A percentile compares a stretch with the other conserved stretches of the same genome.
These are phyloP conservation scores for Poecile atricapillus DNA, from an alignment of 2,113 vertebrate species.

Conservation along the genomic window DNA sequence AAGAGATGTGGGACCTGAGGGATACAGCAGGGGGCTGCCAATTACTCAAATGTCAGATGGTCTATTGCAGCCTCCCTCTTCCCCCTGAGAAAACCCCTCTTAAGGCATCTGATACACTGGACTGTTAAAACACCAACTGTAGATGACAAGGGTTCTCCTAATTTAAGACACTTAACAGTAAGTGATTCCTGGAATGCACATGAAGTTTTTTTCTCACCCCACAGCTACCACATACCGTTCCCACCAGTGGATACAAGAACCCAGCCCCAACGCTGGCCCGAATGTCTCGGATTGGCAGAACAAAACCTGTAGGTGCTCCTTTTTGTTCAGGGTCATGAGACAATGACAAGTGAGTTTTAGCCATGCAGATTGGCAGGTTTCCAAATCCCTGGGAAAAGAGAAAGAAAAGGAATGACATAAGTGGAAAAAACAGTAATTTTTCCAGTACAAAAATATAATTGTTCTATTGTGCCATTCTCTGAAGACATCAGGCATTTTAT, in stretches of 20 bases:
- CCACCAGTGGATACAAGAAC: constrained; percentile 92
- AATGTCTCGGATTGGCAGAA: constrained; percentile 93
- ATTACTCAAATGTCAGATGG: neutral
- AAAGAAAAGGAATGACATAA: neutral
- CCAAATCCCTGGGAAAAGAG: constrained; percentile 83
- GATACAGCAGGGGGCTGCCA: neutral
- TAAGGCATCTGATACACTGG: neutral
- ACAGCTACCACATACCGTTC: constrained; percentile 78
- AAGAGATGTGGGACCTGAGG: neutral
- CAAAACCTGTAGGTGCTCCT: constrained; percentile 89
- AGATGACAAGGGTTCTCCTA: neutral
- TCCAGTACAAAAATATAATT: neutral
- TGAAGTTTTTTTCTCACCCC: neutral
- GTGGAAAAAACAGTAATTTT: neutral
- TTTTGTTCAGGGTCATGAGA: constrained; percentile 95
- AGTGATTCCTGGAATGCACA: neutral
- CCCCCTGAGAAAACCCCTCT: neutral
- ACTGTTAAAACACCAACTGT: neutral
- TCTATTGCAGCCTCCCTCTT: neutral
- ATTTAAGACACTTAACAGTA: neutral
- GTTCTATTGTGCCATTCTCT: neutral
- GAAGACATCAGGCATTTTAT: neutral
- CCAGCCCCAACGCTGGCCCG: constrained; percentile 93
- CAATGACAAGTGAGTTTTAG: constrained; percentile 95
- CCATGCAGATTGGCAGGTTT: constrained; percentile 95